Conservation (phyloP, 2,113 vertebrate species). For the Bagarius yarrelli region DNA sequence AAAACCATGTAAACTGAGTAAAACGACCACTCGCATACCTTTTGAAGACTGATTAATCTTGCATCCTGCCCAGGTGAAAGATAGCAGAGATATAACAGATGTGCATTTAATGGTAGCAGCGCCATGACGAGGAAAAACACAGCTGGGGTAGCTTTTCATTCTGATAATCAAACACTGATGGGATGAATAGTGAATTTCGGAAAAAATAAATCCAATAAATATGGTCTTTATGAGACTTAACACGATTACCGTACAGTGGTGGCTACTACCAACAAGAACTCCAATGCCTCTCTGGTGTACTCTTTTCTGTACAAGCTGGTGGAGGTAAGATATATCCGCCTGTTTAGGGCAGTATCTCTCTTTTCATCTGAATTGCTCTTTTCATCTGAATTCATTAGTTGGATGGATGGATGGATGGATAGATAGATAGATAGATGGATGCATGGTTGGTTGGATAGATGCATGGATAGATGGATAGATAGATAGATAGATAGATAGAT, state of each 20-base stretch:
- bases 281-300: constrained; percentile 87
- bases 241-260: constrained; percentile 77
- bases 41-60: not conserved
- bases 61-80: not conserved
- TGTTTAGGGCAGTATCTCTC: not conserved
- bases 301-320: constrained; percentile 91
- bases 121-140: not conserved
- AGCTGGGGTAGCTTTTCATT: not conserved
- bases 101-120: not conserved
- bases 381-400: not conserved
- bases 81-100: not conserved
- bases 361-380: not conserved
- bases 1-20: not conserved
- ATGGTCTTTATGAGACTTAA: constrained; percentile 66
- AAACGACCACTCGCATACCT: not conserved
- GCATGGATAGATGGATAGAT: too few species aligned
- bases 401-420: too few species aligned
- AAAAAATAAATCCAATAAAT: not conserved
- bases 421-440: too few species aligned
- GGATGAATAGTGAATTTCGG: not conserved
- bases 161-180: not conserved
- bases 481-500: too few species aligned
- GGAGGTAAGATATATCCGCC: constrained; percentile 73
- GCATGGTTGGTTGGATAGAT: too few species aligned
- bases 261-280: constrained; percentile 86